phyloP scores from a whole-genome alignment of 2,888 invertebrate genomes.

The Epiblema foenella region DNA sequence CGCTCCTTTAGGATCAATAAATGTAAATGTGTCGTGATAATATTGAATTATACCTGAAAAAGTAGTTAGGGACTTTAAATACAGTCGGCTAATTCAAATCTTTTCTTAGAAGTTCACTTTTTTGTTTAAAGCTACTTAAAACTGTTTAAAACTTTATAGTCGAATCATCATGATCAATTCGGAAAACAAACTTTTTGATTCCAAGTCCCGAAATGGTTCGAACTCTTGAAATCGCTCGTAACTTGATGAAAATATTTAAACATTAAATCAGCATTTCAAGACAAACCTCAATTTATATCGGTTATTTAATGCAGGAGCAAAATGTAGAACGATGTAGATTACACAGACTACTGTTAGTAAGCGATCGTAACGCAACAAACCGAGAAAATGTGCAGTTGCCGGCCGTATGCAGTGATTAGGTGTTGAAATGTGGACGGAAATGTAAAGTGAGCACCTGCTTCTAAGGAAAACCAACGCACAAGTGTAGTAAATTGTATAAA shows the following conservation, averaged over 20 bases:
- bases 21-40: conserved; percentile 23
- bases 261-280: not conserved
- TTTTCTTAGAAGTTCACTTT: not conserved
- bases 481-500: conserved; percentile 3
- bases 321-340: conserved; percentile 48
- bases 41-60: conserved; percentile 20
- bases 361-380: conserved; percentile 50
- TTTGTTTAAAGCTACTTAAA: not conserved
- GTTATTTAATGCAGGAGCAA: conserved; percentile 41
- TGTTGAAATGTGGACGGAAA: conserved; percentile 49
- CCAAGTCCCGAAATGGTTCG: no score
- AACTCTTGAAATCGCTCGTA: not conserved
- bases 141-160: no score
- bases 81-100: not conserved
- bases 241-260: not conserved
- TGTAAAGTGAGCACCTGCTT: conserved; percentile 41
- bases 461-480: conserved; percentile 21
- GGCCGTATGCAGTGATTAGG: conserved; percentile 48
- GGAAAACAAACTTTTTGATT: no score
- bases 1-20: conserved; percentile 7
- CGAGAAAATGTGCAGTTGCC: conserved; percentile 48
- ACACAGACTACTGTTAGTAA: conserved; percentile 48
- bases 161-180: no score
- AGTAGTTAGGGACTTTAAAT: conserved; percentile 1
- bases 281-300: conserved; percentile 21